A percentile compares a stretch with the other conserved stretches of the same genome.
phyloP scores from a whole-genome alignment of 1,140 invertebrate genomes.

The Trigoniulus corallinus region DNA sequence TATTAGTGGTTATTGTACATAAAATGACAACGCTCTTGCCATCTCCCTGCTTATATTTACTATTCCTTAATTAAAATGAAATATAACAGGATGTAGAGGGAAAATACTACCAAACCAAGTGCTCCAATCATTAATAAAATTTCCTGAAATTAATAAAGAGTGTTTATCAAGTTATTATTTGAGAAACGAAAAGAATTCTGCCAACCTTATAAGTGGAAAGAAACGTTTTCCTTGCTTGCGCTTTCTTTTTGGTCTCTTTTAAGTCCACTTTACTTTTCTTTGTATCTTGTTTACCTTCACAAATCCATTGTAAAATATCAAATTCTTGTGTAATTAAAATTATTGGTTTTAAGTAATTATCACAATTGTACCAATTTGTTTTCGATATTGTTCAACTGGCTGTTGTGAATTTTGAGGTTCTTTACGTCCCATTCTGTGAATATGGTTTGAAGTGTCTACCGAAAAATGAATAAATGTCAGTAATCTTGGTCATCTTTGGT shows the following conservation, averaged over 20 bases:
- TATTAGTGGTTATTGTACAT: not conserved
- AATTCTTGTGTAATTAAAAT: not conserved
- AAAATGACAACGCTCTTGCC: not conserved
- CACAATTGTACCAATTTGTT: not conserved
- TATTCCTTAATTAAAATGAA: not conserved
- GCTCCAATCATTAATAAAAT: constrained; percentile 8
- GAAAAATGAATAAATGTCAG: too few species aligned
- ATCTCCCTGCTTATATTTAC: not conserved
- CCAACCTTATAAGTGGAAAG: constrained; percentile 10
- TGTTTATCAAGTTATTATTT: not conserved
- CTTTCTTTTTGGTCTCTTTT: constrained; percentile 6
- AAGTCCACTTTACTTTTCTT: constrained; percentile 11
- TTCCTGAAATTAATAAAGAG: constrained; percentile 8
- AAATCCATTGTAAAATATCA: constrained; percentile 44
- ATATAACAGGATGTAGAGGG: constrained; percentile 9
- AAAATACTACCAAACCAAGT: constrained; percentile 5
- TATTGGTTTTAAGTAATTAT: not conserved
- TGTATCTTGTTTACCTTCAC: constrained; percentile 9
- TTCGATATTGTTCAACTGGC: not conserved
- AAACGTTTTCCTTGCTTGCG: constrained; percentile 8
- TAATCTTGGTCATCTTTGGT: too few species aligned
- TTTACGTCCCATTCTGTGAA: too few species aligned
- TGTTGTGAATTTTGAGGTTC: not conserved
- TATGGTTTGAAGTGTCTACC: too few species aligned
- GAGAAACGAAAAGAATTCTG: not conserved